Conservation (phyloP, 2,113 vertebrate genomes). For the Burhinus oedicnemus region DNA sequence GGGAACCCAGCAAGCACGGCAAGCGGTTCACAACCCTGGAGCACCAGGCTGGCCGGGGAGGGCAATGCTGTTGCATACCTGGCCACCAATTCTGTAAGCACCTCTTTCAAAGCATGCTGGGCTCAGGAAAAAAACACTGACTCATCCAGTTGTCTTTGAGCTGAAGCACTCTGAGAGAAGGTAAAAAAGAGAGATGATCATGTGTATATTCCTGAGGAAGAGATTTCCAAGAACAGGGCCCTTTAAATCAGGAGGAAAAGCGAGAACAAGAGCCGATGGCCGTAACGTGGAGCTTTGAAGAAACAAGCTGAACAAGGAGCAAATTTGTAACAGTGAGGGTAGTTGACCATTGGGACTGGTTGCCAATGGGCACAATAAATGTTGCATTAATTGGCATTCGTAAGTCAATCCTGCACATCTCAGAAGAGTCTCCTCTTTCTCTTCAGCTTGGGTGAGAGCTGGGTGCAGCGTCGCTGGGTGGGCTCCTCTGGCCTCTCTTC, state of each 20-base stretch:
- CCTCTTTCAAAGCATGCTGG: not conserved
- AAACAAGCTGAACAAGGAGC: not conserved
- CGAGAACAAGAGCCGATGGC: not conserved
- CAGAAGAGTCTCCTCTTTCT: not conserved
- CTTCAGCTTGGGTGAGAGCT: not conserved
- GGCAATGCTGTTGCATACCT: not conserved
- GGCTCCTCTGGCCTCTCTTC: not conserved
- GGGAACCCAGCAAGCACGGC: not conserved
- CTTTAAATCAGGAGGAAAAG: not conserved
- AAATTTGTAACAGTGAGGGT: not conserved
- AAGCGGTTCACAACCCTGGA: not conserved
- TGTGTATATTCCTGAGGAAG: not conserved
- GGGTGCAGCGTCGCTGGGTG: not conserved
- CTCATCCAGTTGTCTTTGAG: not conserved
- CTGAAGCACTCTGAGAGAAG: not conserved
- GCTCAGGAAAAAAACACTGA: not conserved
- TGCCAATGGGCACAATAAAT: not conserved
- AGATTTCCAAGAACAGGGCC: not conserved
- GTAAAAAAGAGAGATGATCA: not conserved
- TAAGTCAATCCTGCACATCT: not conserved
- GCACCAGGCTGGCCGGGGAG: rapidly evolving
- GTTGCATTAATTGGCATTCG: not conserved
- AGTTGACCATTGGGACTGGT: not conserved
- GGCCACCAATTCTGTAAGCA: not conserved
- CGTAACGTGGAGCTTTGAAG: not conserved